Base-by-base conservation (phyloP, 2,888 invertebrate genomes). In the Tachina fera region DNA sequence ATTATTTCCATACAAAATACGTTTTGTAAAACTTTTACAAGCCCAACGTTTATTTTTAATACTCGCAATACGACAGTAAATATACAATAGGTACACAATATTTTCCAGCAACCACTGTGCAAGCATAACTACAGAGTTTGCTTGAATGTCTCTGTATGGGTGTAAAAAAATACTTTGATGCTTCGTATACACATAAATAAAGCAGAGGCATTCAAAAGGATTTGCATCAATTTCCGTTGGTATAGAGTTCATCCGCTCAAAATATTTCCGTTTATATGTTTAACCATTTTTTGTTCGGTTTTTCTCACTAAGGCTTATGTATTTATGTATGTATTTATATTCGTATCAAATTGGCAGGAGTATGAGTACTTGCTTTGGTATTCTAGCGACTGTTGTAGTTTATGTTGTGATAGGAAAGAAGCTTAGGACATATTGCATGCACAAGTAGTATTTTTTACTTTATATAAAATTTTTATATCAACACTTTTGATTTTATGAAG, bases 171-270 rank as follows among this genome's bases (percentile, higher is more conserved):
- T 31, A 70, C 11, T 70, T 76, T 43, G 43, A 53, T 53, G 31
- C 60, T 4, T 49, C 45, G 39, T 63, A 19, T 68, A 16, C 10
- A 43, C 53, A 72, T 77, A 71, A 77, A 83, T 77, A 83, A 83
- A 83, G 71, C 43, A 77, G 51, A 39, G 70, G 72, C 75, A 83
- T 72, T 39, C 65, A 79, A 83, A 82, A 83, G 85, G 82, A 86
- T 86, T 86, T 86, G 85, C 84, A 87, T 83, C 87, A 87, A 87
- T 87, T 87, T 87, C 87, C 87, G 83, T 80, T 83, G 56, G 86
- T 51, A 83, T 75, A 76, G 77, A 83, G 72, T 51, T 87, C 70
- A 87, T 86, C 84, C 82, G 79, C 70, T 86, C 49, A 71, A 76
- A 86, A 83, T 77, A 80, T 86, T 74, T 84, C 83, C 86, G 84